Evolutionary conservation across 2,888 invertebrate species (phyloP).

Genomic region (Dasysyrphus albostriatus): DNA sequence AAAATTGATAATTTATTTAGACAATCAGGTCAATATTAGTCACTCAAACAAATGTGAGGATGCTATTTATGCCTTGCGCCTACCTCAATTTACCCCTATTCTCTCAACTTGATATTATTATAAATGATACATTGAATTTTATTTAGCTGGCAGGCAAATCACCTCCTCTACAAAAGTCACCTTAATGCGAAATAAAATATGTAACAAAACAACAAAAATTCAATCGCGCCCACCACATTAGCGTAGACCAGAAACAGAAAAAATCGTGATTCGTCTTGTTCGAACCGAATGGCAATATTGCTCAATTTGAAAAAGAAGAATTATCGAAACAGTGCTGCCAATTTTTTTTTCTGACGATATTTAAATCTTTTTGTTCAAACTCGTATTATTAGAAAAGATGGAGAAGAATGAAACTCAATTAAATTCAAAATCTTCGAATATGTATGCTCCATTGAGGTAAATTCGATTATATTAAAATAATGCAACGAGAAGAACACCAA

Average conservation of each 20-base stretch:
- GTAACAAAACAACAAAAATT: not conserved
- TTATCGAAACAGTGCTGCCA: not conserved
- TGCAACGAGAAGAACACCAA: no score
- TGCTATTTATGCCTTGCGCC: conserved; percentile 12
- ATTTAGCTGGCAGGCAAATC: conserved; percentile 12
- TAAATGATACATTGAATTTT: conserved; percentile 17
- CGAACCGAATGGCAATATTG: not conserved
- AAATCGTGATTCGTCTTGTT: not conserved
- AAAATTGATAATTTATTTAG: not conserved
- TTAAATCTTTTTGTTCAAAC: no score
- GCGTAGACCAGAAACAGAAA: conserved; percentile 7
- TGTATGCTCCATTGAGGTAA: no score
- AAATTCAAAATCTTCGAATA: no score
- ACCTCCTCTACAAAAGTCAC: conserved; percentile 1
- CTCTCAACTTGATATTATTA: conserved; percentile 5
- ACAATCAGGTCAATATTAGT: conserved; percentile 18
- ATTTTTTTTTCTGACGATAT: not conserved
- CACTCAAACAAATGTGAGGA: conserved; percentile 11
- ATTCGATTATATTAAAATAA: no score
- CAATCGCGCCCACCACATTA: not conserved
- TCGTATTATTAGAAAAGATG: no score
- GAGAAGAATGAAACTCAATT: no score
- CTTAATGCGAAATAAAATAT: not conserved
- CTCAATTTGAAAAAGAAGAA: not conserved
- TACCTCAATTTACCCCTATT: conserved; percentile 6